A percentile compares a stretch with the other conserved stretches of the same genome.
phyloP scores from a whole-genome alignment of 2,888 invertebrate species.

The Meteorus cinctellus region DNA sequence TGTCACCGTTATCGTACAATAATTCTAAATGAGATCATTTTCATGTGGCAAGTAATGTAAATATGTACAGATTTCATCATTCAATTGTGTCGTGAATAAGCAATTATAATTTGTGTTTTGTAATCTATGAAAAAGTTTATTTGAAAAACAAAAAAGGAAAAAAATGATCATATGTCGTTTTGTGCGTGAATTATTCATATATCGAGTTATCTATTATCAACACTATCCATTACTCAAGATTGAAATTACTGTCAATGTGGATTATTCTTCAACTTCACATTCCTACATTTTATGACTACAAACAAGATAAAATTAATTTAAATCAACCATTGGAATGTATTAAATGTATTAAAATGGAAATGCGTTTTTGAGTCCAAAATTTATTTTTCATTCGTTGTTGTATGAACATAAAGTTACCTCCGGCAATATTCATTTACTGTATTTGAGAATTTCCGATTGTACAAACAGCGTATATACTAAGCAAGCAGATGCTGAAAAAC shows the following conservation, averaged over 20 bases:
- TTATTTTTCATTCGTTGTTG: background rate
- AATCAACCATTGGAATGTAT: background rate
- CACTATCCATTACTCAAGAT: background rate
- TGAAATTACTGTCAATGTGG: conserved; percentile 4
- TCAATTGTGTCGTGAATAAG: background rate
- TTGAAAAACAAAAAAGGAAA: background rate
- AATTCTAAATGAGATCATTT: conserved; percentile 26
- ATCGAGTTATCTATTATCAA: background rate
- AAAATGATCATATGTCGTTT: background rate
- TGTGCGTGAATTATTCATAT: background rate
- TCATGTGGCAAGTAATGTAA: conserved; percentile 55
- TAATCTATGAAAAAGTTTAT: conserved; percentile 20
- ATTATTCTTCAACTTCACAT: background rate
- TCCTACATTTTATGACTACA: background rate
- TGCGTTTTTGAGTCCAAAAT: background rate
- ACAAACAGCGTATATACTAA: background rate
- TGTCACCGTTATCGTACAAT: conserved; percentile 30
- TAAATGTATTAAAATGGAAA: background rate
- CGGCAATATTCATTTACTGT: background rate
- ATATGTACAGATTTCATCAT: conserved; percentile 54
- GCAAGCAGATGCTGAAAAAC: background rate
- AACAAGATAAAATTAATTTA: background rate
- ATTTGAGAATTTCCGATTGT: background rate
- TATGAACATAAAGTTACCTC: background rate
- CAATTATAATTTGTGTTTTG: conserved; percentile 14